Percentiles rank a stretch among this genome's conserved stretches.
phyloP scores from a whole-genome alignment of 2,113 vertebrate species.

The Sander lucioperca region DNA sequence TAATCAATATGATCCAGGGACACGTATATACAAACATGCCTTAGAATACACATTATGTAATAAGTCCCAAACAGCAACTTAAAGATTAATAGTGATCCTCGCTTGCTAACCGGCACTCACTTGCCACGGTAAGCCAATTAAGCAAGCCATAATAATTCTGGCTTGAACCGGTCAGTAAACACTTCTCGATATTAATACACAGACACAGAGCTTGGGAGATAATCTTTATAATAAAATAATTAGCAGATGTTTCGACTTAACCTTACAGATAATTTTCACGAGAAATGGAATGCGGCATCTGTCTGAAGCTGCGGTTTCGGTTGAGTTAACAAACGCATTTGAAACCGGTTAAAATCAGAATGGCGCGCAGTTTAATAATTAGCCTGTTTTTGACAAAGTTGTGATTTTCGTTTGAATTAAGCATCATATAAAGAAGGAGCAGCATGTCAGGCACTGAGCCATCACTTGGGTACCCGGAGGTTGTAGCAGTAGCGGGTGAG shows the following conservation, averaged over 20 bases:
- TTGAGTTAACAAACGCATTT: slow-evolving; percentile 3
- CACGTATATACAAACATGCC: background rate
- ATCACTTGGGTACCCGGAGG: background rate
- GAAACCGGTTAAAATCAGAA: slow-evolving; percentile 24
- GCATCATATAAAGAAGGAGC: rapidly evolving
- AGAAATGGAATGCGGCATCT: slow-evolving; percentile 35
- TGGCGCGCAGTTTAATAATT: slow-evolving; percentile 34
- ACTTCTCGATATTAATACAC: background rate
- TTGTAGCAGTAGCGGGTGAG: background rate
- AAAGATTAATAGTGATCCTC: background rate
- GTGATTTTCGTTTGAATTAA: background rate
- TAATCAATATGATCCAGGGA: background rate
- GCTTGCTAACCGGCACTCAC: slow-evolving; percentile 31
- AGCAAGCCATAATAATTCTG: slow-evolving; percentile 65
- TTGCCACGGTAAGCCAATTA: slow-evolving; percentile 77
- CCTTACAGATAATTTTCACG: background rate
- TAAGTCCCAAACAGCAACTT: slow-evolving; percentile 6
- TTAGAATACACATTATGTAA: slow-evolving; percentile 3
- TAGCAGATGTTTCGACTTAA: background rate
- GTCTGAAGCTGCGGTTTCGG: background rate
- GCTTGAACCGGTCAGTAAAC: slow-evolving; percentile 69
- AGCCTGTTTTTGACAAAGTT: slow-evolving; percentile 1
- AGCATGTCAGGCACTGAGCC: background rate
- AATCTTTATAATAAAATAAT: background rate
- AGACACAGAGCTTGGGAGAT: background rate